phyloP scores from a whole-genome alignment of 2,888 invertebrate species.

The Eremobia ochroleuca region DNA sequence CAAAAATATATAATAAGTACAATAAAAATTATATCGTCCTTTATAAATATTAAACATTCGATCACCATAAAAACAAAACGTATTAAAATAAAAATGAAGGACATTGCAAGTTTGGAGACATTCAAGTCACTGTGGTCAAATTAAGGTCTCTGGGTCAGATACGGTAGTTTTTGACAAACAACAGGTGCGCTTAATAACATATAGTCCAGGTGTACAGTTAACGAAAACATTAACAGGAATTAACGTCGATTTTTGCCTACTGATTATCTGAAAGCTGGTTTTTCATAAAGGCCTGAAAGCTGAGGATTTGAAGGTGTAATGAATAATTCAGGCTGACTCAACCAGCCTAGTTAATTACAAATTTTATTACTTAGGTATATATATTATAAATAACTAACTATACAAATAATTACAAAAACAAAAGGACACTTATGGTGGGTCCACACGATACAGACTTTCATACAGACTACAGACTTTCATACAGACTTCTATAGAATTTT shows the following conservation, averaged over 20 bases:
- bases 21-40: slow-evolving; percentile 12
- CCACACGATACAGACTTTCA: too few species aligned
- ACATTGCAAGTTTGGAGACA: slow-evolving; percentile 28
- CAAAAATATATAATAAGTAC: slow-evolving; percentile 3
- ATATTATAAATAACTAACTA: background rate
- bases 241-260: slow-evolving; percentile 29
- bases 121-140: slow-evolving; percentile 48
- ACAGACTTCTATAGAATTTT: too few species aligned
- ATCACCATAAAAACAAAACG: slow-evolving; percentile 27
- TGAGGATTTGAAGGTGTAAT: slow-evolving; percentile 43
- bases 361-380: background rate
- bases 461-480: too few species aligned
- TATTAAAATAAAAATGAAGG: slow-evolving; percentile 30
- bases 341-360: background rate
- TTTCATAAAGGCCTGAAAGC: background rate
- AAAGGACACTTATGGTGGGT: background rate
- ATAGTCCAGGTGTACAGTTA: slow-evolving; percentile 48
- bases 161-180: slow-evolving; percentile 62
- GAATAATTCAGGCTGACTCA: slow-evolving; percentile 18
- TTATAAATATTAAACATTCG: slow-evolving; percentile 28
- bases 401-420: background rate
- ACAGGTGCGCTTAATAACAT: slow-evolving; percentile 62
- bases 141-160: slow-evolving; percentile 63
- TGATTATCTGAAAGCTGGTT: slow-evolving; percentile 40
- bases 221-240: slow-evolving; percentile 36